Evolutionary conservation across 2,797 vertebrate species (phyloP).

Genomic region (Atherinosoma microstoma): DNA sequence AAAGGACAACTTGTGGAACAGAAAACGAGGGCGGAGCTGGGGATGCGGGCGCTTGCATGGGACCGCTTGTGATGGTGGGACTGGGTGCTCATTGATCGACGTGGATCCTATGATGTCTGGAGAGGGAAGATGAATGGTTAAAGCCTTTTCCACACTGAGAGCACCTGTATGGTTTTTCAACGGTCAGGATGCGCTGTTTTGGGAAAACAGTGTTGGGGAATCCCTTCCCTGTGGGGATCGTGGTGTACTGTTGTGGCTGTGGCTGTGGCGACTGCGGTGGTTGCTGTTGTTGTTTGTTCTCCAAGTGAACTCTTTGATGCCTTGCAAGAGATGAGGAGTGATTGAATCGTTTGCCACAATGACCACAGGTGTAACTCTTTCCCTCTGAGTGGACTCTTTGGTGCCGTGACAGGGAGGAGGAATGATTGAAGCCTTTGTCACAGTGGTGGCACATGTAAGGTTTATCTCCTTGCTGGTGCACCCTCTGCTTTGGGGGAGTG

Average conservation of each 20-base stretch:
- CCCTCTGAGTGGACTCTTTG: conserved; percentile 88
- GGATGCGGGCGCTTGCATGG: conserved; percentile 31
- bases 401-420: conserved; percentile 86
- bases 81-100: conserved; percentile 76
- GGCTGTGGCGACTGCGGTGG: conserved; percentile 44
- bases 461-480: conserved; percentile 84
- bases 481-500: conserved; percentile 78
- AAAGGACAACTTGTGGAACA: conserved; percentile 55
- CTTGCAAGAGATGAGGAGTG: conserved; percentile 85
- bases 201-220: conserved; percentile 84
- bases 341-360: conserved; percentile 87
- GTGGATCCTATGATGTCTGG: conserved; percentile 86
- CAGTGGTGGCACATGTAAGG: conserved; percentile 88
- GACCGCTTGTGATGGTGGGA: conserved; percentile 14
- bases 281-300: conserved; percentile 74
- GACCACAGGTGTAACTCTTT: conserved; percentile 83
- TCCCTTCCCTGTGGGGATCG: conserved; percentile 79
- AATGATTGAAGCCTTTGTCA: conserved; percentile 88
- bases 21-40: conserved; percentile 27
- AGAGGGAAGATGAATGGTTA: conserved; percentile 87
- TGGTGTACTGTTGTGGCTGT: conserved; percentile 76
- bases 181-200: conserved; percentile 81
- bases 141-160: conserved; percentile 88
- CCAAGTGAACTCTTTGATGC: conserved; percentile 86
- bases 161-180: conserved; percentile 86